Percentiles rank a stretch among this genome's conserved stretches.
These are phyloP conservation scores for Chrosomus eos DNA, from an alignment of 2,797 vertebrate species.

Conservation along the genomic window DNA sequence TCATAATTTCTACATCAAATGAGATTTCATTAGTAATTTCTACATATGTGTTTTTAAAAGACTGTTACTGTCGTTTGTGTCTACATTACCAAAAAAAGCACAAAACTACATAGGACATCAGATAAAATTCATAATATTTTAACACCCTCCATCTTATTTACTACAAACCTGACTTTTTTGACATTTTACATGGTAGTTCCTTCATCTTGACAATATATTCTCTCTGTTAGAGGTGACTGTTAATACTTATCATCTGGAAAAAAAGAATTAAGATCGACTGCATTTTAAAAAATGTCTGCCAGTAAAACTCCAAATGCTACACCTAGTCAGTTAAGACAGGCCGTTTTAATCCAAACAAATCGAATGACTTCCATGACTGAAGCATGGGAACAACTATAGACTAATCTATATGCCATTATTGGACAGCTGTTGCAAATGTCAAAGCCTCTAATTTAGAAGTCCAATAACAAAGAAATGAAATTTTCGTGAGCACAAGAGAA, in stretches of 20 bases:
- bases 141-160: background rate
- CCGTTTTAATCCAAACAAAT: slow-evolving; percentile 23
- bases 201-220: background rate
- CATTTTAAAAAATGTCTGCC: slow-evolving; percentile 3
- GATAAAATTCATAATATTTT: background rate
- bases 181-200: background rate
- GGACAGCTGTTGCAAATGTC: slow-evolving; percentile 57
- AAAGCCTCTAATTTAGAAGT: slow-evolving; percentile 56
- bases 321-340: background rate
- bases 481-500: slow-evolving; percentile 40
- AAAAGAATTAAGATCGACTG: background rate
- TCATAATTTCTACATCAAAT: too few relatives aligned
- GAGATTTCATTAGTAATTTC: too few relatives aligned
- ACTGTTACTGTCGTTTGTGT: background rate
- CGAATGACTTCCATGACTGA: slow-evolving; percentile 49
- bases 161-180: background rate
- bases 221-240: background rate
- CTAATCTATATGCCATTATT: slow-evolving; percentile 45
- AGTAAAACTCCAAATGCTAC: slow-evolving; percentile 4
- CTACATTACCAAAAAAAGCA: background rate
- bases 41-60: too few relatives aligned
- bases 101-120: background rate
- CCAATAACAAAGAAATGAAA: slow-evolving; percentile 56
- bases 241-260: slow-evolving; percentile 20
- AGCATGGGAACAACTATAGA: slow-evolving; percentile 29